A percentile compares a stretch with the other conserved stretches of the same genome.
Evolutionary conservation across 2,113 vertebrate genomes (phyloP).

Genomic region (human): DNA sequence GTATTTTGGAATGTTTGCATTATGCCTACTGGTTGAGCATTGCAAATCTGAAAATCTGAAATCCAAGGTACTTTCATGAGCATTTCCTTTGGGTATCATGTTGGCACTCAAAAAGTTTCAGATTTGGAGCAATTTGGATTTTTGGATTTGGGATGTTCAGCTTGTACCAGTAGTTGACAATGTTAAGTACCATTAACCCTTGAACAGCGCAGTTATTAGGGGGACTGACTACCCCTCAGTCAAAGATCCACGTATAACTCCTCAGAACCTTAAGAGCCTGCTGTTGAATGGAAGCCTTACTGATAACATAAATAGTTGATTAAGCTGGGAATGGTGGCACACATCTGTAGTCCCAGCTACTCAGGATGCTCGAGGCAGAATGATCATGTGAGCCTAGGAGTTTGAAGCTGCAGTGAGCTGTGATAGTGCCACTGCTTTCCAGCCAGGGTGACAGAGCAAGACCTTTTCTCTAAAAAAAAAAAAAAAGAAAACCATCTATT

Average conservation of each 20-base stretch:
- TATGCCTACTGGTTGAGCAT: background rate
- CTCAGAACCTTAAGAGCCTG: background rate
- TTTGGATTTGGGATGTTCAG: background rate
- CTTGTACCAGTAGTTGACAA: background rate
- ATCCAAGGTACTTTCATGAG: background rate
- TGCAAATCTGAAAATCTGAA: background rate
- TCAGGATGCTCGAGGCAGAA: no score
- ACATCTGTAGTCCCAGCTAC: no score
- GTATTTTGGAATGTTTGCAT: background rate
- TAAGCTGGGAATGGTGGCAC: no score
- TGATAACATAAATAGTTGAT: background rate
- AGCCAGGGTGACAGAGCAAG: no score
- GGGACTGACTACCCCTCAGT: background rate
- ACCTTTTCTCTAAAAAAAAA: no score
- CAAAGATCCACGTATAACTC: background rate
- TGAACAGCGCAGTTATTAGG: background rate
- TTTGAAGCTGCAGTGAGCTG: no score
- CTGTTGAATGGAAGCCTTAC: background rate
- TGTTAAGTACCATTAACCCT: background rate
- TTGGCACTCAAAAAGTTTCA: background rate
- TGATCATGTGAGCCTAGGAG: no score
- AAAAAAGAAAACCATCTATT: background rate
- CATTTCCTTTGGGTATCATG: background rate
- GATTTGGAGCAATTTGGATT: background rate
- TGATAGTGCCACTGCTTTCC: no score